Evolutionary conservation across 2,888 invertebrate genomes (phyloP), one percentile per base, ranked within the genome.

Genomic region (Sycophila texana): DNA sequence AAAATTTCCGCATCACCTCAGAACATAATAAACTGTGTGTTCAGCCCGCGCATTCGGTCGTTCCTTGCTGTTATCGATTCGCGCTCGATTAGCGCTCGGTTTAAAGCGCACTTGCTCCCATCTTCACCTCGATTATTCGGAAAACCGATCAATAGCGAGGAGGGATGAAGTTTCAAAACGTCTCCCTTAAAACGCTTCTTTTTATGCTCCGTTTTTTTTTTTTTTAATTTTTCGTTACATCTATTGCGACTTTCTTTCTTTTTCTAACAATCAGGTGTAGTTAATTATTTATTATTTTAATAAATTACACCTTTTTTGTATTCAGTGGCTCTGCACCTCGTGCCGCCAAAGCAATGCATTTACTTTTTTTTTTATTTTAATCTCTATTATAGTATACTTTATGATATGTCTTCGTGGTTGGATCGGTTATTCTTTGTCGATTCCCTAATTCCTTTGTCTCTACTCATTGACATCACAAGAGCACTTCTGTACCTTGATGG

Each of bases 391-490:
- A 74, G 60, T 70, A 70, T 78, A 77, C 67, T 68, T 55, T 76
- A 75, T 80, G 82, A 82, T 80, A 82, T 82, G 78, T 82, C 73
- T 80, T 80, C 65, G 67, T 75, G 70, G 78, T 77, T 80, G 78
- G 72, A 77, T 71, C 71, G 77, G 74, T 76, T 73, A 39, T 66
- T 39, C 26, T 55, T 74, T 49, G 63, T 74, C 58, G 39, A 61
- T 39, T 67, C 22, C 61, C 22, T 49, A 57, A 63, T 77, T 75
- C 47, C 47, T 53, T 22, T 74, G 18, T 67, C 71, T 73, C 57
- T 60, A 60, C 63, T 58, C 68, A 75, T 61, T 58, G 20, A 55
- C 51, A 53, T 60, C 39, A 47, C 53, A 66, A 72, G 30, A 66
- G 18, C 53, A 58, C 20, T 49, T 18, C 73, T 51, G 2, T 66